These are phyloP conservation scores for Hippocampus abdominalis DNA, from an alignment of 2,113 vertebrate species.

Conservation along the genomic window DNA sequence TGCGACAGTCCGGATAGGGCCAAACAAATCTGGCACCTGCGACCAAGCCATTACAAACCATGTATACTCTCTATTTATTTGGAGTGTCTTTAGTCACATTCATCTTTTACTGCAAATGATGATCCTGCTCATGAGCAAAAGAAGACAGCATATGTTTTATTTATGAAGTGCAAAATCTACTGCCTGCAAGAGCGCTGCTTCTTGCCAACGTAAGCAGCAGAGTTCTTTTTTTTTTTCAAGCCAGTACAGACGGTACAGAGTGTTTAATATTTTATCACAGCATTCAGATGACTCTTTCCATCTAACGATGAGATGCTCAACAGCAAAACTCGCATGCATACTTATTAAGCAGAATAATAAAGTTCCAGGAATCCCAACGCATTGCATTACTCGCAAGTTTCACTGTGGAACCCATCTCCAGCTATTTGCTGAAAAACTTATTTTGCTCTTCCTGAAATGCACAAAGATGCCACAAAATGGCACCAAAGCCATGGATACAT, in stretches of 20 bases:
- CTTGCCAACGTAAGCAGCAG: constrained; percentile 16
- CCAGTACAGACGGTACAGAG: constrained; percentile 8
- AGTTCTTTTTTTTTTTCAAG: constrained; percentile 16
- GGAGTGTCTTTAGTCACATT: background rate
- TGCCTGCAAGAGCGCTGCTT: constrained; percentile 14
- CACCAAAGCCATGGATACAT: too few relatives aligned
- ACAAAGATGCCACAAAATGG: too few relatives aligned
- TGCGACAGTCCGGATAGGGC: constrained; percentile 90
- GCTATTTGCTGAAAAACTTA: too few relatives aligned
- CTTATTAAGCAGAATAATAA: background rate
- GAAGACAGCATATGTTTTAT: constrained; percentile 36
- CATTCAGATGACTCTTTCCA: background rate
- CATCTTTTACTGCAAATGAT: constrained; percentile 2
- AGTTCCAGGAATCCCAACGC: background rate
- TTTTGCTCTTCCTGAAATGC: too few relatives aligned
- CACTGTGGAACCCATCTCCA: background rate
- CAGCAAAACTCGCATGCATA: background rate
- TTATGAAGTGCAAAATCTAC: constrained; percentile 22
- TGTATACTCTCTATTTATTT: background rate
- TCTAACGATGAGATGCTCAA: background rate
- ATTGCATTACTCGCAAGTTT: background rate
- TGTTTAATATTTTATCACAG: constrained; percentile 22
- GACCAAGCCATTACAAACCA: background rate
- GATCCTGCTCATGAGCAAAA: background rate
- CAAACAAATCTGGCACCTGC: constrained; percentile 92